phyloP scores from a whole-genome alignment of 2,113 vertebrate species.

The Hippocampus zosterae region DNA sequence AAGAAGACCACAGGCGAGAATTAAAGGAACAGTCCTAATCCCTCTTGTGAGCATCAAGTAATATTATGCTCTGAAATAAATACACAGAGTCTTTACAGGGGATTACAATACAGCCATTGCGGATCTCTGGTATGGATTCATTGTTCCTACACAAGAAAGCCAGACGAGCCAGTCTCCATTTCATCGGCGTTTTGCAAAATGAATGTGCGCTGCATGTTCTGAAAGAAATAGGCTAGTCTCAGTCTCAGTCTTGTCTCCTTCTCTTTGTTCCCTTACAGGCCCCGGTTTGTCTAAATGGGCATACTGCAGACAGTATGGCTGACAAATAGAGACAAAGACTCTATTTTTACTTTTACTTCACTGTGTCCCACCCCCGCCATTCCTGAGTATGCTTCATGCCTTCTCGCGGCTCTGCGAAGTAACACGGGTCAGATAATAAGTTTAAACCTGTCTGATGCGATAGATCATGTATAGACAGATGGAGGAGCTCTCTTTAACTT shows the following conservation, averaged over 20 bases:
- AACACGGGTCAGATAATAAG: conserved; percentile 18
- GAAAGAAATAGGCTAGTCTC: conserved; percentile 48
- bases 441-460: conserved; percentile 12
- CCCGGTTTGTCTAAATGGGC: conserved; percentile 40
- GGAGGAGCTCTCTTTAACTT: conserved; percentile 24
- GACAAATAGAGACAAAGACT: conserved; percentile 56
- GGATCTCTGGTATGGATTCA: background rate
- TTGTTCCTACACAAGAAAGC: background rate
- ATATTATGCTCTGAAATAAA: background rate
- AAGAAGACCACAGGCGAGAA: conserved; percentile 15
- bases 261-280: conserved; percentile 34
- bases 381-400: background rate
- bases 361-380: conserved; percentile 19
- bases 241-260: conserved; percentile 37
- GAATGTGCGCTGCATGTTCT: conserved; percentile 42
- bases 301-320: conserved; percentile 39
- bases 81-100: background rate
- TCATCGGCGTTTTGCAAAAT: background rate
- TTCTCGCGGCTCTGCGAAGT: conserved; percentile 10
- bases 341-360: conserved; percentile 60
- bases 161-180: background rate
- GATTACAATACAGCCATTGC: background rate
- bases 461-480: conserved; percentile 31
- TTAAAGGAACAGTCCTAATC: conserved; percentile 19
- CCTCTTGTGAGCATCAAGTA: background rate